Evolutionary conservation across 2,888 invertebrate species (phyloP), one percentile per base, ranked within the genome.

Genomic region (Gibbula magus): DNA sequence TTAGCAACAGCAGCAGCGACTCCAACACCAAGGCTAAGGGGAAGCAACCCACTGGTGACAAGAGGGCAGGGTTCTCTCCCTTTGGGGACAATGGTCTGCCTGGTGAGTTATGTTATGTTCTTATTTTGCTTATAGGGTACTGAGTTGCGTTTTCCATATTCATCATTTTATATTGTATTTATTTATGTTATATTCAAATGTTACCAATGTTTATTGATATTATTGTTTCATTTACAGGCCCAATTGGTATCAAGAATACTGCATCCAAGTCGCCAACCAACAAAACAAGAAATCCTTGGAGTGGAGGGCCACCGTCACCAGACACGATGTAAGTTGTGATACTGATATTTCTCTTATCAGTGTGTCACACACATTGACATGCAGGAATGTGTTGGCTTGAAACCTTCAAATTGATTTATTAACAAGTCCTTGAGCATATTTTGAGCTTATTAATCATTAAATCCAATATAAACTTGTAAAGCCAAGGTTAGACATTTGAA

Each of bases 1-100:
- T 91, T 77, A 90, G 89, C 82, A 89, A 84, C 81, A 85, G 83
- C 61, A 88, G 88, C 70, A 80, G 82, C 29, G 82, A 79, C 7
- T 81, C 82, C 39, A 82, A 85, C n/a, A 75, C 80, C 20, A 85
- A 85, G 79, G 78, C 78, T 79, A 85, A 85, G 81, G 79, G 79
- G 67, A 66, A 77, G 74, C 45, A 61, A 53, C 22, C 75, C 66
- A 35, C 45, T 35, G 45, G 54, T 20, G 29, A 54, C 45, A 25
- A 84, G 77, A 77, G 83, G 35, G 79, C 81, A 5, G 80, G 82
- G 32, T 86, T 84, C 77, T 82, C 81, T n/a, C 86, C 86, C 18
- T 86, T 87, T 78, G 83, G 85, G 54, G 88, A 88, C 29, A 85
- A 83, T 61, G 83, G 85, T 22, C 79, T 83, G 25, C 82, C 85